phyloP scores from a whole-genome alignment of 2,888 invertebrate species.

The Cryptocephalus moraei region DNA sequence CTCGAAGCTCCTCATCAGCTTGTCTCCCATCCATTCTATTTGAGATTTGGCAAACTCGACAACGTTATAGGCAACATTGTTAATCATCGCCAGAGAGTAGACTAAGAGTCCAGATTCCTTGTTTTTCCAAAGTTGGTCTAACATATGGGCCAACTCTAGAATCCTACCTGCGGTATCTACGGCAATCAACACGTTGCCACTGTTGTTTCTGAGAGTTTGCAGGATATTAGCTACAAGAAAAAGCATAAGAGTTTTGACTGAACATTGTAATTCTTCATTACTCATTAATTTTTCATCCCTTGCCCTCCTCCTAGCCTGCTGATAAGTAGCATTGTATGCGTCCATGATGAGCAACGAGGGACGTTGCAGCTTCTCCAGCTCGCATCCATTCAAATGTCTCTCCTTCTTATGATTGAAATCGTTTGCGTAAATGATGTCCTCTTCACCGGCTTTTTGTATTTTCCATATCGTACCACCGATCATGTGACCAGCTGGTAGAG shows the following conservation, averaged over 20 bases:
- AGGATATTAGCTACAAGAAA: slow-evolving; percentile 71
- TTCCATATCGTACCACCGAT: slow-evolving; percentile 99
- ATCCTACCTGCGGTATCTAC: slow-evolving; percentile 97
- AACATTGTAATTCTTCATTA: slow-evolving; percentile 21
- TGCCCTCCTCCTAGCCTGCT: slow-evolving; percentile 78
- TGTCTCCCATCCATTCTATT: slow-evolving; percentile 99
- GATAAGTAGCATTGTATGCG: slow-evolving; percentile 89
- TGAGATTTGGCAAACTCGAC: slow-evolving; percentile 98
- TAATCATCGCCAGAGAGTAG: slow-evolving; percentile 86
- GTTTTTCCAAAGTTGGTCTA: slow-evolving; percentile 90
- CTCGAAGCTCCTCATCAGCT: slow-evolving; percentile 86
- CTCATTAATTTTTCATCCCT: slow-evolving; percentile 96
- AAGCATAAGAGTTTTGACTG: not conserved
- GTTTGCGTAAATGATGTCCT: slow-evolving; percentile 95
- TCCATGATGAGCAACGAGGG: slow-evolving; percentile 94
- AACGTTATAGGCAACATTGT: slow-evolving; percentile 96
- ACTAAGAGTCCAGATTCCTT: slow-evolving; percentile 92
- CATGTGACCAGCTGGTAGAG: slow-evolving; percentile 94
- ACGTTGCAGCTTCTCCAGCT: slow-evolving; percentile 78
- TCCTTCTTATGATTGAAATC: slow-evolving; percentile 99
- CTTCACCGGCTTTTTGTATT: slow-evolving; percentile 95
- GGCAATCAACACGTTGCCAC: slow-evolving; percentile 88
- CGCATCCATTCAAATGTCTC: slow-evolving; percentile 92
- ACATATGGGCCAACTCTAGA: slow-evolving; percentile 90
- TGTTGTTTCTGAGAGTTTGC: slow-evolving; percentile 79